phyloP scores from a whole-genome alignment of 1,140 invertebrate genomes.

The Diabrotica virgifera region DNA sequence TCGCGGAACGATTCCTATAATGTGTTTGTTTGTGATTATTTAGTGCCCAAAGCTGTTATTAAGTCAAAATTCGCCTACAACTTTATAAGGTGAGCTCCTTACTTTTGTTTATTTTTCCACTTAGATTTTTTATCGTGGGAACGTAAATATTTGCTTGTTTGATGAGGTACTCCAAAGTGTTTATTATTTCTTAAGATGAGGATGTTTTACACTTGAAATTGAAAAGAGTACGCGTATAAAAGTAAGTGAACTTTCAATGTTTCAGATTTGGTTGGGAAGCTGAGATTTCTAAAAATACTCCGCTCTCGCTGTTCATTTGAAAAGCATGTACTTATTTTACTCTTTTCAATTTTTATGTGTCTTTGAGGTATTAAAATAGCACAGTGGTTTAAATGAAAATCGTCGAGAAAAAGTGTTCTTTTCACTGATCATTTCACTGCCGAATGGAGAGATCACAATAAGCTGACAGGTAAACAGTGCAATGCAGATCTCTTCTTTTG shows the following conservation, averaged over 20 bases:
- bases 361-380: background rate
- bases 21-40: slow-evolving; percentile 1
- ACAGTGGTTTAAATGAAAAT: too few species aligned
- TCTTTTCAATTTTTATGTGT: slow-evolving; percentile 1
- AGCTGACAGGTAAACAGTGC: too few species aligned
- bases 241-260: background rate
- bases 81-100: slow-evolving; percentile 6
- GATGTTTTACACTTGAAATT: too few species aligned
- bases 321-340: slow-evolving; percentile 14
- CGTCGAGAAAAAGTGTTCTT: too few species aligned
- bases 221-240: background rate
- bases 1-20: background rate
- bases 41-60: background rate
- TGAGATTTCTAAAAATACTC: slow-evolving; percentile 13
- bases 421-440: too few species aligned
- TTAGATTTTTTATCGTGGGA: slow-evolving; percentile 1
- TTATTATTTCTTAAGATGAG: background rate
- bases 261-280: background rate
- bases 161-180: background rate
- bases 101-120: slow-evolving; percentile 12
- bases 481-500: too few species aligned
- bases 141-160: slow-evolving; percentile 9
- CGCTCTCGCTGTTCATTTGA: background rate
- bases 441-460: too few species aligned
- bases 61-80: background rate